phyloP scores from a whole-genome alignment of 2,797 vertebrate species.

The Sphenodon punctatus region DNA sequence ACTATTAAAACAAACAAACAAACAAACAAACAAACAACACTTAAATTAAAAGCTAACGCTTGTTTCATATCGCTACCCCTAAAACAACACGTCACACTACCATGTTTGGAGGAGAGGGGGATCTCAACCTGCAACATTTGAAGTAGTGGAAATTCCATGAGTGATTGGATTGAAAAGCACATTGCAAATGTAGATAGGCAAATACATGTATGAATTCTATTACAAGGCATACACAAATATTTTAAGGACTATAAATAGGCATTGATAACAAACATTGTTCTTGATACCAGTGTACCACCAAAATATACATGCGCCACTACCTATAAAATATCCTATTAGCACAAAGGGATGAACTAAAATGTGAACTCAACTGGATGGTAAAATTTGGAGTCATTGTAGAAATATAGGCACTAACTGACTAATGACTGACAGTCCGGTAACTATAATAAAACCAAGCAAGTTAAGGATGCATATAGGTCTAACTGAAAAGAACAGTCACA shows the following conservation, averaged over 20 bases:
- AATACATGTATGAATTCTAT: constrained; percentile 33
- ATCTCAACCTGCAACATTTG: constrained; percentile 55
- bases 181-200: constrained; percentile 63
- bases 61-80: constrained; percentile 28
- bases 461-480: constrained; percentile 41
- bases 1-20: too few relatives aligned
- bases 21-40: too few relatives aligned
- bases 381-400: constrained; percentile 55
- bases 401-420: constrained; percentile 49
- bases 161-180: constrained; percentile 43
- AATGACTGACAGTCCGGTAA: constrained; percentile 16
- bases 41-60: constrained; percentile 17
- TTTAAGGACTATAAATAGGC: constrained; percentile 48
- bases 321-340: constrained; percentile 51
- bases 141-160: constrained; percentile 53
- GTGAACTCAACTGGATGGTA: constrained; percentile 53
- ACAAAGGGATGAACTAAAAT: constrained; percentile 52
- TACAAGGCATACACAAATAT: constrained; percentile 50
- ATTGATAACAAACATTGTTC: too few relatives aligned
- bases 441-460: constrained; percentile 53
- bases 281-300: constrained; percentile 35
- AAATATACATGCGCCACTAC: constrained; percentile 40
- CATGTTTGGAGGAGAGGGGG: constrained; percentile 57
- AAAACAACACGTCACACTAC: constrained; percentile 40
- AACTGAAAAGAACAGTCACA: constrained; percentile 64